Evolutionary conservation across 2,113 vertebrate genomes (phyloP).

Genomic region (Pomatorhinus ruficollis): DNA sequence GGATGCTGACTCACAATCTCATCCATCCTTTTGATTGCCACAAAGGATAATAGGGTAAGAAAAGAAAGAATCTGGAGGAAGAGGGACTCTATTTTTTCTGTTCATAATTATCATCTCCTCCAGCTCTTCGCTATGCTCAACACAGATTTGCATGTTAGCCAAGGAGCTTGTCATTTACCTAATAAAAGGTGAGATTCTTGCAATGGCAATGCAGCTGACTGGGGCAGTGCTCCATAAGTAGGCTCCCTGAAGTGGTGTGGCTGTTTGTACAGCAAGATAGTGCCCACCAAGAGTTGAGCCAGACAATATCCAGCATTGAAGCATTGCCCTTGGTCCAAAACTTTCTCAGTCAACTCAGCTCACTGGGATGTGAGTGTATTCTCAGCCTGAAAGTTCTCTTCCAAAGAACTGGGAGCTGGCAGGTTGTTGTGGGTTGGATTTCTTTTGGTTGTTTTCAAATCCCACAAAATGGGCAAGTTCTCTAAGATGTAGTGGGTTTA

Average conservation of each 20-base stretch:
- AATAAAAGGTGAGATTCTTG: background rate
- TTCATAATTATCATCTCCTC: background rate
- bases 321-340: background rate
- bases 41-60: background rate
- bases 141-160: background rate
- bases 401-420: background rate
- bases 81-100: background rate
- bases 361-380: background rate
- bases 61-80: background rate
- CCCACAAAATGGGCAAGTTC: background rate
- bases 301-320: background rate
- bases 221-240: background rate
- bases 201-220: background rate
- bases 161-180: background rate
- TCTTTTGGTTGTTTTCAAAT: background rate
- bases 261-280: background rate
- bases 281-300: background rate
- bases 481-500: background rate
- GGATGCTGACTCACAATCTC: background rate
- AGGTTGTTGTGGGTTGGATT: background rate
- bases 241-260: rapidly evolving
- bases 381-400: background rate
- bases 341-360: background rate
- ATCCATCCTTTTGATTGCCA: background rate
- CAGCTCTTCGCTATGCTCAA: background rate